Base-by-base conservation (phyloP, 2,113 vertebrate genomes). In the Gadus chalcogrammus region DNA sequence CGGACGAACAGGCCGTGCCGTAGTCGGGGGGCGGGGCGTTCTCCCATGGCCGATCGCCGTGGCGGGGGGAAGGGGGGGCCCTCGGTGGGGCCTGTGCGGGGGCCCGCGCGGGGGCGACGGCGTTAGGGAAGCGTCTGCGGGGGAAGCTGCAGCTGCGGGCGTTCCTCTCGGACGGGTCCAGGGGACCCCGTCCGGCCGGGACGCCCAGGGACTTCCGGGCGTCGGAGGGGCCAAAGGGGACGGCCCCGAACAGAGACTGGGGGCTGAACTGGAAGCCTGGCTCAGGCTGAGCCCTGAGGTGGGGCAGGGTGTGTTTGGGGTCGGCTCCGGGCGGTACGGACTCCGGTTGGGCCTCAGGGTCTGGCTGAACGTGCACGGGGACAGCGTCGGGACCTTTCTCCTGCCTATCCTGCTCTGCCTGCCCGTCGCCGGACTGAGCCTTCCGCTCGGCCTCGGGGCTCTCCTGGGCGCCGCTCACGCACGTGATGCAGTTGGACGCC, bases 401-500 rank as follows among this genome's bases (percentile, higher is more conserved):
- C 75, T 22, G 81, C 74, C 22, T 72, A 24, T 67, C 60, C 17
- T 52, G 42, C 11, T 48, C 42, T 48, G 42, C 7, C 9, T 48
- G 42, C 11, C 9, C 11, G 2, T 48, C 42, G 7, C 12, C 42
- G 42, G 42, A 35, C 42, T 13, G 27, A 64, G 61, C 82, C 62
- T 90, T 92, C 79, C 92, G 88, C 66, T 97, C 94, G 0, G 90
- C 17, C 9, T 96, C 94, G 1, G 93, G 93, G 72, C 95, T 93
- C 13, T 94, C 89, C n/a, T 91, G 94, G 68, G 93, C 91, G 76
- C 94, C 94, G 59, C 95, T 87, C 85, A 97, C 90, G 56, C 96
- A 98, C 35, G 92, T 94, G 84, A 98, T 96, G 90, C 97, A 98
- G 75, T 95, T 93, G 85, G 94, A 94, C 0, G 95, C 93, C 91